Conservation (phyloP, 1,140 invertebrate genomes). For the Aphelinus certus region DNA sequence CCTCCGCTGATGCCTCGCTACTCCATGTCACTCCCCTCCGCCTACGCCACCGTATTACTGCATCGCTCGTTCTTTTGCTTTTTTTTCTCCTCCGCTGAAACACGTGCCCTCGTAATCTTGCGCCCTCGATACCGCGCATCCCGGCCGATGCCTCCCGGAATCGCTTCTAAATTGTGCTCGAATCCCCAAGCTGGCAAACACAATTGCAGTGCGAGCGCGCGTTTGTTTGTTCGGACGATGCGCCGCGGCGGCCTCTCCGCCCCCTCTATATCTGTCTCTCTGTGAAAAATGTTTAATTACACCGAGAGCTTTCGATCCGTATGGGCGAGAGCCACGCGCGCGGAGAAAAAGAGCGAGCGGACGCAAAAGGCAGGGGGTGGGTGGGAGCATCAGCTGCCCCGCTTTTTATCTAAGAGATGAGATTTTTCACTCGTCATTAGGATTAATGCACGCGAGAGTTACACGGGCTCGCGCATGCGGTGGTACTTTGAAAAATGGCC, state of each 20-base stretch:
- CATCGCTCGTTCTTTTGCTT: background rate
- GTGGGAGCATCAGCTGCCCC: background rate
- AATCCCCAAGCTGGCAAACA: constrained; percentile 11
- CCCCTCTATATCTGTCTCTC: background rate
- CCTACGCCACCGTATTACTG: constrained; percentile 22
- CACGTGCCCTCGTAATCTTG: background rate
- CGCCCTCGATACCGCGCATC: background rate
- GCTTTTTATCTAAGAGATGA: constrained; percentile 8
- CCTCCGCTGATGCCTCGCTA: constrained; percentile 26
- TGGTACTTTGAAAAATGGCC: too few relatives aligned
- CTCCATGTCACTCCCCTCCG: constrained; percentile 46
- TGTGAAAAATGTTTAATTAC: constrained; percentile 24
- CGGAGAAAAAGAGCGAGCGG: too few relatives aligned
- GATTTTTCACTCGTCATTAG: constrained; percentile 31
- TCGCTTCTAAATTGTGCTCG: constrained; percentile 21
- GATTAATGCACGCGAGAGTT: constrained; percentile 18
- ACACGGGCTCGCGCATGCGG: constrained; percentile 13
- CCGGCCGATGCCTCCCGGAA: background rate
- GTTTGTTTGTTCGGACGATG: background rate
- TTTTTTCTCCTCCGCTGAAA: background rate
- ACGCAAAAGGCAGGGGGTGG: too few relatives aligned
- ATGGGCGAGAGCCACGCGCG: background rate
- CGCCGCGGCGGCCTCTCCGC: too few relatives aligned
- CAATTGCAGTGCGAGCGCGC: background rate
- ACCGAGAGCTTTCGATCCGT: constrained; percentile 1